Base-by-base conservation (phyloP, 2,113 vertebrate genomes). In the Centrocercus urophasianus region DNA sequence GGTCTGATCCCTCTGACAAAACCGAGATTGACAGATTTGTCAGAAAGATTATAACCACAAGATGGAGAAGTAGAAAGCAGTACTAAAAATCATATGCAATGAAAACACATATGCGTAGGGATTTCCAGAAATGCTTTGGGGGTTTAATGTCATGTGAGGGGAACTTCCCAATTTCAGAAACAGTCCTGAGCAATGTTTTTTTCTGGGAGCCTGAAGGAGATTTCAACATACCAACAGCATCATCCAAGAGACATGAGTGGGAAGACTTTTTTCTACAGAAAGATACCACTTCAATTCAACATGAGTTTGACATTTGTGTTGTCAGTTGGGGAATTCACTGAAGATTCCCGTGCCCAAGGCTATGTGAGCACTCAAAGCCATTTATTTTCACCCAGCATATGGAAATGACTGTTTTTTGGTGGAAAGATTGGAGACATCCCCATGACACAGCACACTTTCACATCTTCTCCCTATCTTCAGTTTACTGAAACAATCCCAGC, bases 401-500 rank as follows among this genome's bases (percentile, higher is more conserved):
- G 20, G 56, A 78, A 91, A 64, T 32, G 1, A 34, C 8, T 32
- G 19, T 8, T 67, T 67, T 87, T 71, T 2, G 4, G 5, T 24
- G 16, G 15, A 87, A 50, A 0, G 1, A 4, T 27, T 30, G 21
- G 38, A 67, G 20, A 42, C 4, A 36, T 1, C 5, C 7, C 47
- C 24, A n/a, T 54, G 20, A 18, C 6, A 11, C 1, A 3, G 30
- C 40, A 25, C 17, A 5, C 8, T 38, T 32, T 27, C 34, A 19
- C 4, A 19, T 14, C 15, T 48, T 38, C 11, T 71, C 0, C 2
- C 0, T 10, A 52, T 2, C 8, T 43, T 11, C 13, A 78, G 13
- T 12, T 8, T 71, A 30, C 21, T 82, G 32, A 81, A 32, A 71
- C 36, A 40, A 4, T 30, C 38, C 11, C 34, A 32, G 11, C 17